phyloP scores from a whole-genome alignment of 2,888 invertebrate species.

The Hymenopus coronatus region DNA sequence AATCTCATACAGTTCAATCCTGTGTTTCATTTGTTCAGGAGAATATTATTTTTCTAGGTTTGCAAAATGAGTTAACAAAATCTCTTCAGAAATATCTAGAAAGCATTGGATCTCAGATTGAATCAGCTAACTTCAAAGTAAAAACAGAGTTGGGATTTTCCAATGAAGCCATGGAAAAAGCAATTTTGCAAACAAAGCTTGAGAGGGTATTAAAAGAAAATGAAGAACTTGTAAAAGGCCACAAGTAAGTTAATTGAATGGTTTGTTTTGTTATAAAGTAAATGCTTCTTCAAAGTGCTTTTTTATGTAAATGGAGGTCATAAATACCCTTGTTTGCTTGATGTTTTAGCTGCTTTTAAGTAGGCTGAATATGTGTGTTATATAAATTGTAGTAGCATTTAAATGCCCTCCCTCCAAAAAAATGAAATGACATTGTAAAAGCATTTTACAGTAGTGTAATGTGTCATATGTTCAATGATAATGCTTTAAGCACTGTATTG shows the following conservation, averaged over 20 bases:
- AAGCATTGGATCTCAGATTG: background rate
- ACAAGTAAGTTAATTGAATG: background rate
- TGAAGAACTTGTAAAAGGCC: background rate
- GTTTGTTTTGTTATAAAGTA: background rate
- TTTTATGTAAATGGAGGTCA: background rate
- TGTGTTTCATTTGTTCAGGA: too few relatives aligned
- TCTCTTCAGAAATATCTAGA: background rate
- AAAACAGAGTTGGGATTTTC: background rate
- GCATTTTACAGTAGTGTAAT: background rate
- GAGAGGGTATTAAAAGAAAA: background rate
- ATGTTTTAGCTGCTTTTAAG: background rate
- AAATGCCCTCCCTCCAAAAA: too few relatives aligned
- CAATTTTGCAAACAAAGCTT: background rate
- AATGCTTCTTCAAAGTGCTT: background rate
- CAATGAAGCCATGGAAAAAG: background rate
- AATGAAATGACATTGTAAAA: too few relatives aligned
- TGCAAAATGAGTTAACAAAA: background rate
- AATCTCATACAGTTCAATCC: too few relatives aligned
- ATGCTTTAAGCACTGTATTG: background rate
- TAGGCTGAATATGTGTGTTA: background rate
- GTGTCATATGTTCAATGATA: background rate
- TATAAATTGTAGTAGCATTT: background rate
- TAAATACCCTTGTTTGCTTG: background rate
- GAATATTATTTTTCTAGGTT: background rate
- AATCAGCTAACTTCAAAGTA: background rate